Conservation (phyloP, 2,113 vertebrate species). For the Gulo gulo region DNA sequence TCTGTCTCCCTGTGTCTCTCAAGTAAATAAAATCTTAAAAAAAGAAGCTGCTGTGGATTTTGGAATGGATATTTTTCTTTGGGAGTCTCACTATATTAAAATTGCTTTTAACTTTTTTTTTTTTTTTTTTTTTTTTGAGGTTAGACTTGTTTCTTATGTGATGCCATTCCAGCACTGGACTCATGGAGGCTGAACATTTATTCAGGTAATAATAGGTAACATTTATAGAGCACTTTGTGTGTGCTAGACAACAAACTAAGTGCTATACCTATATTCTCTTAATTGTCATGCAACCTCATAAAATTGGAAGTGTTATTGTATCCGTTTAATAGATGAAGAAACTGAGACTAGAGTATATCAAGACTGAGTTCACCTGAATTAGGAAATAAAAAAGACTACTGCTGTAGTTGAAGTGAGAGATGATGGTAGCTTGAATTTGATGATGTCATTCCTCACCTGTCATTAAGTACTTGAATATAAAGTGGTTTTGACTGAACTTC, state of each 20-base stretch:
- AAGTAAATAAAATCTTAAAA: not conserved
- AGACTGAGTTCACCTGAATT: conserved; percentile 6
- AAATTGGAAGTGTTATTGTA: not conserved
- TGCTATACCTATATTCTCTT: not conserved
- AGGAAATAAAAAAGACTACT: not conserved
- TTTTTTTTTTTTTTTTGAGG: conserved; percentile 50
- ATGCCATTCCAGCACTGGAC: conserved; percentile 71
- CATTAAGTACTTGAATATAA: conserved; percentile 22
- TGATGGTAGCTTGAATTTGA: not conserved
- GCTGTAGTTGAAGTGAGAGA: not conserved
- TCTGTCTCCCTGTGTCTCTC: not conserved
- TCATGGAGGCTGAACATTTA: conserved; percentile 74
- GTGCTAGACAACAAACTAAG: not conserved
- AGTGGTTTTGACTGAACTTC: conserved; percentile 8
- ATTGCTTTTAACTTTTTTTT: conserved; percentile 60
- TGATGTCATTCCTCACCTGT: not conserved
- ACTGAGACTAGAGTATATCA: not conserved
- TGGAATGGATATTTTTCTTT: conserved; percentile 38
- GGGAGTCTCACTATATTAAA: conserved; percentile 1
- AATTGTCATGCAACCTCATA: not conserved
- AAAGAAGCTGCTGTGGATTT: not conserved
- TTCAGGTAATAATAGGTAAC: conserved; percentile 71
- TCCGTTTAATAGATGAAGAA: conserved; percentile 20
- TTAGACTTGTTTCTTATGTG: conserved; percentile 68
- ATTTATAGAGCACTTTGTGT: conserved; percentile 28